Evolutionary conservation across 1,140 invertebrate species (phyloP).

Genomic region (Sycobia sp.): DNA sequence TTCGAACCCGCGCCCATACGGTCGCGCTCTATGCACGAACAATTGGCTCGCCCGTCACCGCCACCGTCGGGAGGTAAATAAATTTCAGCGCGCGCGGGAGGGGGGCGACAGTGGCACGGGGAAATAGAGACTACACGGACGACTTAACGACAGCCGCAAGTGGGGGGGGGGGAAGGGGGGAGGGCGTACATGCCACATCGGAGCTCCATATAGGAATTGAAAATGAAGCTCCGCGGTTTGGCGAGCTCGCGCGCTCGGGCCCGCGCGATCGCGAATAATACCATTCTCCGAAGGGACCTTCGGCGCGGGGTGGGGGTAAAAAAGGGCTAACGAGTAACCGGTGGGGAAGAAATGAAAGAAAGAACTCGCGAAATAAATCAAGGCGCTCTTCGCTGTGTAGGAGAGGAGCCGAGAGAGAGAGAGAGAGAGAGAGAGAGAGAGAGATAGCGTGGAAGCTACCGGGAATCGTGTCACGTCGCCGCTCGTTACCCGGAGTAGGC

Average conservation of each 20-base stretch:
- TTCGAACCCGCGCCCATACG: no score
- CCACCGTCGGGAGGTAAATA: neutral
- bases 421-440: neutral
- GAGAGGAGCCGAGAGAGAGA: neutral
- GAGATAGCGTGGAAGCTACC: constrained; percentile 16
- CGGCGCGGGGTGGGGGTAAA: neutral
- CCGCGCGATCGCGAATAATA: constrained; percentile 6
- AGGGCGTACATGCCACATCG: neutral
- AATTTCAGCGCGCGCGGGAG: neutral
- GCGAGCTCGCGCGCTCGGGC: neutral
- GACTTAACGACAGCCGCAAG: constrained; percentile 9
- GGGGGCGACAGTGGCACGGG: neutral
- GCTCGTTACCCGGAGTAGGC: constrained; percentile 15
- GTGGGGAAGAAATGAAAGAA: constrained; percentile 11
- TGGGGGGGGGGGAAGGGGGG: neutral
- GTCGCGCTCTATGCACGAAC: no score
- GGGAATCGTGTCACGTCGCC: constrained; percentile 16
- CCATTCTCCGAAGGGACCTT: constrained; percentile 17
- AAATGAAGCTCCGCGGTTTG: constrained; percentile 12
- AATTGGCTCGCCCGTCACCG: no score
- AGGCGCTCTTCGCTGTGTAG: neutral
- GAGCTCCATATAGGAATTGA: constrained; percentile 7
- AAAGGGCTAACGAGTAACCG: constrained; percentile 19
- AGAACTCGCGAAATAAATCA: constrained; percentile 26
- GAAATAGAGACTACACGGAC: neutral